Conservation (phyloP, 1,140 invertebrate genomes). For the Drosophila hydei region DNA sequence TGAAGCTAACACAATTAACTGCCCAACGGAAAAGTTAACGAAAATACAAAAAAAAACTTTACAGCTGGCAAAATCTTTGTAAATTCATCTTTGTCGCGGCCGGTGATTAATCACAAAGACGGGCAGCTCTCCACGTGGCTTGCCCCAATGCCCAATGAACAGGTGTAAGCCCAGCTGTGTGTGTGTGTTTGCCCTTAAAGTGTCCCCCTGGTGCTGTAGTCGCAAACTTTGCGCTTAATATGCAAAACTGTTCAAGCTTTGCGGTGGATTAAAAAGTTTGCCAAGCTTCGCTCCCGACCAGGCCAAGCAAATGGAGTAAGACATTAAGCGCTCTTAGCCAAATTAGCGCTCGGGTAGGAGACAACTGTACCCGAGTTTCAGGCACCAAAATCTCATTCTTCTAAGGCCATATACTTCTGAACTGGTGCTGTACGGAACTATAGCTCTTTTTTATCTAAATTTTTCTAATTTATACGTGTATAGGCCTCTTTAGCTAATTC, state of each 20-base stretch:
- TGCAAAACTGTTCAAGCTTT: constrained; percentile 70
- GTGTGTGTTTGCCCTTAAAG: constrained; percentile 53
- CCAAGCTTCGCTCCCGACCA: constrained; percentile 24
- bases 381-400: constrained; percentile 2
- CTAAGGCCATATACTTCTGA: background rate
- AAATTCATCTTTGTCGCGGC: constrained; percentile 79
- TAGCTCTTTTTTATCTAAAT: background rate
- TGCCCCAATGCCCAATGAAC: constrained; percentile 59
- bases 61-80: constrained; percentile 66
- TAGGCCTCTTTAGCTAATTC: too few relatives aligned
- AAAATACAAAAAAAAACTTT: constrained; percentile 59
- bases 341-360: constrained; percentile 49
- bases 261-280: constrained; percentile 79
- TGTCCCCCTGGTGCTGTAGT: constrained; percentile 69
- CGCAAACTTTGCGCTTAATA: constrained; percentile 75
- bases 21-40: constrained; percentile 50
- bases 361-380: constrained; percentile 37
- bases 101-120: constrained; percentile 73
- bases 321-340: constrained; percentile 64
- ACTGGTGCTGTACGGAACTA: background rate
- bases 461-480: too few relatives aligned
- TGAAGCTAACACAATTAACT: constrained; percentile 76
- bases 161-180: constrained; percentile 56
- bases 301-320: constrained; percentile 67
- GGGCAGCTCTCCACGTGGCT: constrained; percentile 33